A percentile compares a stretch with the other conserved stretches of the same genome.
Conservation (phyloP, 2,888 invertebrate genomes). For the Actias luna region DNA sequence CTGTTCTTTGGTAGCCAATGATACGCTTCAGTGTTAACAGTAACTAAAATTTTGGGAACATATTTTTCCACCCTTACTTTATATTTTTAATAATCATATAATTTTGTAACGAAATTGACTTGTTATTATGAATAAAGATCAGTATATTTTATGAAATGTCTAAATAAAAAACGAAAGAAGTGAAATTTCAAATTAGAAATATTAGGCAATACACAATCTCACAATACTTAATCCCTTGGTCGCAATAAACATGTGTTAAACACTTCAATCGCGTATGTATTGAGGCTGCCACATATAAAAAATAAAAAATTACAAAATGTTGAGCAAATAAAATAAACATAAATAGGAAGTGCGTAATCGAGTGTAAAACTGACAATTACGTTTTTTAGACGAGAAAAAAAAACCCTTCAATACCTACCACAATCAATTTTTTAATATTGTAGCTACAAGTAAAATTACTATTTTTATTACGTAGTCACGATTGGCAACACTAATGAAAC, state of each 20-base stretch:
- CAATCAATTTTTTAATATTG: too few species aligned
- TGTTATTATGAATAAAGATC: too few species aligned
- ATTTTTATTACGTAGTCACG: not conserved
- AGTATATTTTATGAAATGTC: not conserved
- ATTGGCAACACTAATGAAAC: not conserved
- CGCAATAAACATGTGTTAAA: not conserved
- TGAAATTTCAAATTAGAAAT: slow-evolving; percentile 6
- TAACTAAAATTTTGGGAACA: too few species aligned
- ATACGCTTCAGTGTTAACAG: too few species aligned
- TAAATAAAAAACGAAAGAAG: not conserved
- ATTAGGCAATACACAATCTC: not conserved
- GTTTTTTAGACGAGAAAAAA: not conserved
- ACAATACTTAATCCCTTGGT: not conserved
- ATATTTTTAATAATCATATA: too few species aligned
- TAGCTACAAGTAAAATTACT: not conserved
- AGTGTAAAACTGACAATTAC: not conserved
- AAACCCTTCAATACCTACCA: not conserved
- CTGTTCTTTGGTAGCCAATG: too few species aligned
- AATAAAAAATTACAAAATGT: slow-evolving; percentile 4
- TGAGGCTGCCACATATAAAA: not conserved
- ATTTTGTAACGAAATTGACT: too few species aligned
- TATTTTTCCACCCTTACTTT: too few species aligned
- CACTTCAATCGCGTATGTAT: not conserved
- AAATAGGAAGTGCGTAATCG: not conserved
- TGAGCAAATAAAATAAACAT: slow-evolving; percentile 8